Base-by-base conservation (phyloP, 2,888 invertebrate genomes). In the Lasioglossum villosulum region DNA sequence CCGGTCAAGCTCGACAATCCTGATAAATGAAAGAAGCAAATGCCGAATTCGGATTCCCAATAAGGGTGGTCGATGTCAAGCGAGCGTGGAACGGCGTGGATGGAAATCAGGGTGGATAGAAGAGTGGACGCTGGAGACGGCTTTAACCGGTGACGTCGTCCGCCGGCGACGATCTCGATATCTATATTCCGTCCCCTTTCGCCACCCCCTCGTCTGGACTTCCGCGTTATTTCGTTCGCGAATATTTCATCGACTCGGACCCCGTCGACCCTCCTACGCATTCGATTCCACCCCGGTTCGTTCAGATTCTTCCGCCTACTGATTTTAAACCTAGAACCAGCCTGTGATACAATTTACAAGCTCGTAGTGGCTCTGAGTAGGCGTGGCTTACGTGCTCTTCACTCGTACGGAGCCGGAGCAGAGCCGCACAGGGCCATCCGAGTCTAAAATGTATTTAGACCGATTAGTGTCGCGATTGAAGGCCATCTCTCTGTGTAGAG, bases 11-110 rank as follows among this genome's bases (percentile, higher is more conserved):
- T 88, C 87, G 90, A 89, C 90, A 93, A 94, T 94, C 94, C 92
- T 95, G 94, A 94, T 94, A 94, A 94, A 94, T 95, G 95, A 93
- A 93, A 92, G 92, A 93, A 91, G 91, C 89, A 86, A 89, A 89
- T 84, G 87, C 84, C 85, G 89, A 89, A 86, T 86, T 83, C 87
- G 85, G 87, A 85, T 87, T 85, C 87, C 84, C 85, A 89, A 89
- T 89, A 85, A 89, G 89, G 86, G 89, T 86, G 84, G 87, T 85
- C 75, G 88, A 84, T 84, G 87, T 87, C 86, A 86, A 87, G 80
- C 82, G 82, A 80, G 30, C 80, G 79, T 82, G 81, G 84, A 85
- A 86, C 79, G 86, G 84, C 80, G 37, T 82, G 88, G 80, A 86
- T 83, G 85, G 85, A 79, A 79, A 82, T 74, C 76, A 88, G 83